Base-by-base conservation (phyloP, 2,888 invertebrate genomes). In the Agapetus fuscipes region DNA sequence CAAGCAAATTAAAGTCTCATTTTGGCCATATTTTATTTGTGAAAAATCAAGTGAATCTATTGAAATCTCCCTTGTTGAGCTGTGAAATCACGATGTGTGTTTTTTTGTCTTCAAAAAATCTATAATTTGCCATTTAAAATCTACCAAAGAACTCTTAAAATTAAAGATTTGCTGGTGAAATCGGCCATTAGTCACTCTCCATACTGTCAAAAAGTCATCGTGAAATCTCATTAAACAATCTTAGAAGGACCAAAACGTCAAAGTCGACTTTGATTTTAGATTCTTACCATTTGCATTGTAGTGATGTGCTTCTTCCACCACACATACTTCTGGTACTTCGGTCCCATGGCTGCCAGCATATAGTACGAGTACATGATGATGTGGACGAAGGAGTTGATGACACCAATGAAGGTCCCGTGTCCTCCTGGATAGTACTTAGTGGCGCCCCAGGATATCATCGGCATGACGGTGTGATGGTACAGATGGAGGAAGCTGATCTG, bases 221-320 rank as follows among this genome's bases (percentile, higher is more conserved):
- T 29, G 6, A 9, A 9, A 11, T 7, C 9, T 6, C 11, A 29
- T 29, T 29, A 9, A 6, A 6, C 11, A 11, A 11, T 29, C 12
- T 11, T 11, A 29, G 12, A 11, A 29, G 6, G 12, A 29, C 6
- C 12, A 11, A 29, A 29, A 29, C 11, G 11, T 29, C 11, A 6
- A n/a, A n/a, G n/a, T n/a, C 12, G 15, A 12, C 17, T 32, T 16
- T 4, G 16, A 33, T 34, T 27, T 25, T 43, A 62, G n/a, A n/a
- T n/a, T n/a, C 64, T 61, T 69, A 89, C 89, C 80, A 93, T 86
- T 73, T 91, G 93, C 56, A 94, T 66, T 16, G 80, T 82, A 17
- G 94, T 94, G 51, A 95, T 82, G 61, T 94, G 83, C 51, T 80
- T 84, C 64, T 94, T 94, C 94, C 94, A 94, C 81, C 89, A 91